Conservation (phyloP, 92 coral and sea anemone genomes). For the Micromussa lordhowensis region DNA sequence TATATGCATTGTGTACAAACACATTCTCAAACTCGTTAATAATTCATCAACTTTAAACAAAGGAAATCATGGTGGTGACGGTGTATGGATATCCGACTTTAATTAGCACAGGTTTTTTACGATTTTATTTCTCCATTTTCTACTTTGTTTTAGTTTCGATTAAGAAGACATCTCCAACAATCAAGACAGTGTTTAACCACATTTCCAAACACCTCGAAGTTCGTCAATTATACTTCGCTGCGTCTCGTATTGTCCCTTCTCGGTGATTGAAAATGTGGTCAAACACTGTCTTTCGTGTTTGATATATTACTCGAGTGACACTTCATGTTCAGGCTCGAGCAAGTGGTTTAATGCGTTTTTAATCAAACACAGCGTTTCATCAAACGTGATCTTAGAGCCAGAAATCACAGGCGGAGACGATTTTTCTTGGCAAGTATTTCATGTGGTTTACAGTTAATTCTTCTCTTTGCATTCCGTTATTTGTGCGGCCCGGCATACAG, state of each 20-base stretch:
- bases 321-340: neutral
- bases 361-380: neutral
- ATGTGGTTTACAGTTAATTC: neutral
- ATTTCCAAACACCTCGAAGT: no score
- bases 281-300: no score
- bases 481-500: neutral
- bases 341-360: neutral
- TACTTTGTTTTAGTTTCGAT: neutral
- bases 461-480: neutral
- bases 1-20: neutral
- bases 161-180: neutral
- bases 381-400: neutral
- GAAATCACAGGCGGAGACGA: neutral
- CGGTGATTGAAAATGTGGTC: no score
- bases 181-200: neutral
- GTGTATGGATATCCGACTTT: no score
- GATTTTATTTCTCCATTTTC: neutral
- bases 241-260: no score
- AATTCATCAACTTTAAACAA: no score
- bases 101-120: neutral
- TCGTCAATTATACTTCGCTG: no score
- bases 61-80: no score
- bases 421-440: neutral
- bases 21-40: neutral
- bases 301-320: neutral